Base-by-base conservation (phyloP, 2,797 vertebrate genomes). In the Protosalanx chinensis region DNA sequence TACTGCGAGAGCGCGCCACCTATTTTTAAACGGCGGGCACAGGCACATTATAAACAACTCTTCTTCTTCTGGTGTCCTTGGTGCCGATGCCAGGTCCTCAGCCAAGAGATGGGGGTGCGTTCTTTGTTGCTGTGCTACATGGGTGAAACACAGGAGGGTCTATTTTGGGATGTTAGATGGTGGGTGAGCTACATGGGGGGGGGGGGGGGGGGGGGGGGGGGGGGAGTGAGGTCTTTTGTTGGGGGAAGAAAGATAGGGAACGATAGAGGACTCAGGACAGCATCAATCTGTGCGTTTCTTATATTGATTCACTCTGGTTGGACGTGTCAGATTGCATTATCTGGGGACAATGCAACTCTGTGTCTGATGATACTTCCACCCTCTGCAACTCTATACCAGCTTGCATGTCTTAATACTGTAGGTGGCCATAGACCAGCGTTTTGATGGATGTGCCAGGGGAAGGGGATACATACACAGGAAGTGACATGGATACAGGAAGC, bases 271-370 rank as follows among this genome's bases (percentile, higher is more conserved):
- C 10, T 46, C 65, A 12, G 79, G 83, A 88, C 78, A 82, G 84
- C 82, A 86, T 89, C 88, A 83, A 81, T 90, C 78, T 87, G 80
- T 80, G 72, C 82, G 80, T 77, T 84, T 88, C 84, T 80, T 23
- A 51, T 88, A 91, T 91, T 77, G 91, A 92, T 90, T 83, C 79
- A 72, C 76, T 85, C 84, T 79, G 82, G 79, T 76, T 82, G 85
- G 76, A 83, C 41, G 7, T 46, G 7, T 89, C 86, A 82, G 78
- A 82, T 86, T 89, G 84, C 88, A 84, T 77, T 77, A 72, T 81
- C 81, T 81, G 68, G 76, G 84, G 83, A 83, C 72, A 80, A 76
- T 74, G 77, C 79, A 71, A 81, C 77, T 74, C 76, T 80, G 69
- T 66, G 67, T 27, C 75, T 75, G 49, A 73, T 86, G 81, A 77